Base-by-base conservation (phyloP, 2,797 vertebrate genomes). In the Sus cebifrons region DNA sequence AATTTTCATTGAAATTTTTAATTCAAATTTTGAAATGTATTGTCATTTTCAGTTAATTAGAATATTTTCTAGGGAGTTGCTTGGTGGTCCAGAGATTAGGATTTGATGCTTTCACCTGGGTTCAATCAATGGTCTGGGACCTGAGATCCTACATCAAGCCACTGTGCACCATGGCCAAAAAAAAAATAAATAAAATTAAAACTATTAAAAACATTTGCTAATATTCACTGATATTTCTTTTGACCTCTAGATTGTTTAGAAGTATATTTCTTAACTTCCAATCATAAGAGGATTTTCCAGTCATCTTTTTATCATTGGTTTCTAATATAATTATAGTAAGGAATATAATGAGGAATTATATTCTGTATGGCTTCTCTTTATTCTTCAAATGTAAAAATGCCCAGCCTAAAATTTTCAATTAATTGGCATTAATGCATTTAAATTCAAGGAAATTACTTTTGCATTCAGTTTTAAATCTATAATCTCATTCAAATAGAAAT, bases 191-290 rank as follows among this genome's bases (percentile, higher is more conserved):
- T 49, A 49, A 49, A 49, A 49, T 49, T 49, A 49, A 49, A 49
- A 49, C 44, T 49, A 49, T 49, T 49, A 49, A 92, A 93, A 93
- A 65, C 64, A 58, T 73, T 82, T 95, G 67, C 11, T 64, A 70
- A 56, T 74, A 75, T 60, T 89, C 9, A 62, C 16, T 79, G 40
- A 29, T n/a, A 56, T 85, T 84, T 96, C 23, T 84, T 91, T 62
- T 73, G 70, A 67, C 17, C 16, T 11, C 25, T n/a, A 52, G 52
- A 3, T 54, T 87, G 65, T 52, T 85, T 79, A 60, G 36, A 85
- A 79, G 29, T 52, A 10, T 25, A 83, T 36, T 20, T 87, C 62
- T 87, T 96, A 83, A 64, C 73, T 88, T 84, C 40, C 5, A 96
- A 52, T 10, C 36, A 49, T 32, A 62, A 36, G 32, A 89, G 7